Percentiles rank a stretch among this genome's conserved stretches.
Conservation (phyloP, 2,113 vertebrate species). For the Burhinus bistriatus region DNA sequence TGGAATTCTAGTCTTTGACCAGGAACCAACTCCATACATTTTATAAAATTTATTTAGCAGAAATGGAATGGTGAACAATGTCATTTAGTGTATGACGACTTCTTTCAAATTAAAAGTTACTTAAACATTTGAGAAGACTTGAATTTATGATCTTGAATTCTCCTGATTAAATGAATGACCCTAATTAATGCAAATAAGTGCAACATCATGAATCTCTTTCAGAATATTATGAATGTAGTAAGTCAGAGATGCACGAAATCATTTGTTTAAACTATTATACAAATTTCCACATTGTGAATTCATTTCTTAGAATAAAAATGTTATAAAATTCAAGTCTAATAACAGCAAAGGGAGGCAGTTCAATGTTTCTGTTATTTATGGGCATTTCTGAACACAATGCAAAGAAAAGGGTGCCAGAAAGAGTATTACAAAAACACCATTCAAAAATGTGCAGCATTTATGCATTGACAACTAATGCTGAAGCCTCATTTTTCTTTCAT, state of each 20-base stretch:
- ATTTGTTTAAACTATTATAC: background rate
- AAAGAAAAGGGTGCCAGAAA: background rate
- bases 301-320: background rate
- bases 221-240: background rate
- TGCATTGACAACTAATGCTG: background rate
- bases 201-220: background rate
- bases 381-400: background rate
- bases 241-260: background rate
- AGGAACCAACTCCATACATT: background rate
- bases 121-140: background rate
- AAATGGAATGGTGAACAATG: background rate
- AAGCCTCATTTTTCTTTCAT: background rate
- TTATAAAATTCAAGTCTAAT: background rate
- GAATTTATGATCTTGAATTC: background rate
- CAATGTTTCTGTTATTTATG: background rate
- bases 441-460: background rate
- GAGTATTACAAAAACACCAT: background rate
- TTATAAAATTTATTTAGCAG: background rate
- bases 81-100: background rate
- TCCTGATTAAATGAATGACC: background rate
- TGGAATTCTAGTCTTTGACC: background rate
- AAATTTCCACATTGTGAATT: background rate
- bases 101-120: background rate
- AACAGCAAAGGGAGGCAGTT: background rate
- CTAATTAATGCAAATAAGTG: background rate